A percentile compares a stretch with the other conserved stretches of the same genome.
phyloP scores from a whole-genome alignment of 1,140 invertebrate species.

The Polypedilum pembai region DNA sequence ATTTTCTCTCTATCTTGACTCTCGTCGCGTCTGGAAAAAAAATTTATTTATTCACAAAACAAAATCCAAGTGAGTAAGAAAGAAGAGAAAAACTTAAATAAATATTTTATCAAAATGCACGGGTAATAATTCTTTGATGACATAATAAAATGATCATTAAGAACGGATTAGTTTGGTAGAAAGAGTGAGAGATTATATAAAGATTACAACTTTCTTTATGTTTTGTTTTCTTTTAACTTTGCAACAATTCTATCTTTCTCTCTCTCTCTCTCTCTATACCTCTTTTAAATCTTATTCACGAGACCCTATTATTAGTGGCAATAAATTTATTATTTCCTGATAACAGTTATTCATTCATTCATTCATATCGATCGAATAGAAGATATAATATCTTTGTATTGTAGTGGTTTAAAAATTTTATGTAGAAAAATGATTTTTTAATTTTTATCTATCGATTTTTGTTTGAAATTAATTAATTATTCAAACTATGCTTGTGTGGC shows the following conservation, averaged over 20 bases:
- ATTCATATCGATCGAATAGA: slow-evolving; percentile 10
- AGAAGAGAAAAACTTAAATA: neutral
- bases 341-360: slow-evolving; percentile 2
- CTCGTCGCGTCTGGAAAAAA: neutral
- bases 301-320: slow-evolving; percentile 15
- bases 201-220: slow-evolving; percentile 21
- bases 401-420: neutral
- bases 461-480: slow-evolving; percentile 20
- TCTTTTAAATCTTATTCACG: neutral
- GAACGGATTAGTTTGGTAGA: neutral
- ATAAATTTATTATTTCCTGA: slow-evolving; percentile 29
- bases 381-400: neutral
- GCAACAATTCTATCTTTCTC: neutral
- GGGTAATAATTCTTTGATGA: slow-evolving; percentile 24
- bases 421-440: slow-evolving; percentile 13
- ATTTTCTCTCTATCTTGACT: slow-evolving; percentile 4
- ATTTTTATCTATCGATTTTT: slow-evolving; percentile 20
- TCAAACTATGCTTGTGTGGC: neutral
- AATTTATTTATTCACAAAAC: neutral
- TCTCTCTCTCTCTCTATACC: too few species aligned
- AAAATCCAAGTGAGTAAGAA: neutral
- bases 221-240: neutral
- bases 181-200: neutral
- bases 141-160: slow-evolving; percentile 29
- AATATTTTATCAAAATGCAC: slow-evolving; percentile 16